phyloP scores from a whole-genome alignment of 2,888 invertebrate genomes.

The Lobophora halterata region DNA sequence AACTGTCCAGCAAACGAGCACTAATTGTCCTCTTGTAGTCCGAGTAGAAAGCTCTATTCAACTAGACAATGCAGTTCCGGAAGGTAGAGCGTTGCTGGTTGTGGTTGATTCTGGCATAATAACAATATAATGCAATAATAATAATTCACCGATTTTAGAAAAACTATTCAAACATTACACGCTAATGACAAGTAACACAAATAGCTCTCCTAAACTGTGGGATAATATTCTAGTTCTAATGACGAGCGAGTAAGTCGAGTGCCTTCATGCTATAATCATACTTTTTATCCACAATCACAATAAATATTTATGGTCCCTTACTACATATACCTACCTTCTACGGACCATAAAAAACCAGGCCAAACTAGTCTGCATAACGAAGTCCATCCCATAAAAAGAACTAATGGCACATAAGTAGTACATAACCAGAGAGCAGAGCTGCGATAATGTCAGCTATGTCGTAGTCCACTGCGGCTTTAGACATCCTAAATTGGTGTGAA shows the following conservation, averaged over 20 bases:
- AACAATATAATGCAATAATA: background rate
- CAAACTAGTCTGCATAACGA: constrained; percentile 11
- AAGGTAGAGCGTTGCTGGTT: background rate
- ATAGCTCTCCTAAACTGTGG: no score
- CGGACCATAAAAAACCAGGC: constrained; percentile 15
- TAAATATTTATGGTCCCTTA: constrained; percentile 25
- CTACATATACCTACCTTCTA: constrained; percentile 11
- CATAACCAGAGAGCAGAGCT: constrained; percentile 13
- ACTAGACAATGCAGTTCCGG: background rate
- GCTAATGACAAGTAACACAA: no score
- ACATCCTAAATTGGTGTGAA: constrained; percentile 43
- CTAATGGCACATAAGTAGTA: constrained; percentile 18
- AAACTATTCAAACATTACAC: no score
- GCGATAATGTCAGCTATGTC: constrained; percentile 25
- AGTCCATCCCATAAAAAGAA: constrained; percentile 20
- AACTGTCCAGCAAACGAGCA: constrained; percentile 10
- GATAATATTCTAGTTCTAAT: no score
- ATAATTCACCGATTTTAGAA: no score
- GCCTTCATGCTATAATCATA: background rate
- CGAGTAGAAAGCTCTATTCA: constrained; percentile 11
- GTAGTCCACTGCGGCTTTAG: constrained; percentile 19
- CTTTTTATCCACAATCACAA: constrained; percentile 10
- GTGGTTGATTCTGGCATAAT: background rate
- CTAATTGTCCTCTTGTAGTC: constrained; percentile 10
- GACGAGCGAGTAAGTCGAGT: background rate